Evolutionary conservation across 2,113 vertebrate genomes (phyloP).

Genomic region (Ranitomeya variabilis): DNA sequence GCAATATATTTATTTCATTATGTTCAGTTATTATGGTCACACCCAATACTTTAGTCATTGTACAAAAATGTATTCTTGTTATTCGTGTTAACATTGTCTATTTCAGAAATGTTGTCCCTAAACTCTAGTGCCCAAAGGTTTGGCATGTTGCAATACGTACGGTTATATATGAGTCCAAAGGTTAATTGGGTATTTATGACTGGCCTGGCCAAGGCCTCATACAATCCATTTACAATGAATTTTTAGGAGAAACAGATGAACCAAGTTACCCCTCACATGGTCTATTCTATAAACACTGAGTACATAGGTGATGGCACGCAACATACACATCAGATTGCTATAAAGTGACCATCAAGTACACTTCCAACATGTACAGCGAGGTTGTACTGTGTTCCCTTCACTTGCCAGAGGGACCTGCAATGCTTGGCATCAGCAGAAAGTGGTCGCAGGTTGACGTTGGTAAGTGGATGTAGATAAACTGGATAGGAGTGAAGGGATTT

Average conservation of each 20-base stretch:
- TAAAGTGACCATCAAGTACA: neutral
- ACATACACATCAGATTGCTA: neutral
- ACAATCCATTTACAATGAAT: neutral
- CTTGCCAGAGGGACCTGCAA: conserved; percentile 43
- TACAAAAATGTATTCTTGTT: neutral
- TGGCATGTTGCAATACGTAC: neutral
- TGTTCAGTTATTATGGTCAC: neutral
- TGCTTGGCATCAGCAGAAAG: conserved; percentile 19
- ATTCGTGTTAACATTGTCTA: neutral
- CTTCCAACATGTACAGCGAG: neutral
- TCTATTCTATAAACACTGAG: neutral
- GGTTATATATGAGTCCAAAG: neutral
- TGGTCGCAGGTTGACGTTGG: conserved; percentile 27
- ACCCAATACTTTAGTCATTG: neutral
- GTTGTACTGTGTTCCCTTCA: neutral
- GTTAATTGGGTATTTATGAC: neutral
- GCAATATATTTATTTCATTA: conserved; percentile 11
- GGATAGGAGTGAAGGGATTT: conserved; percentile 20
- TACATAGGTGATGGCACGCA: neutral
- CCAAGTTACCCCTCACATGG: neutral
- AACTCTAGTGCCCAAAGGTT: neutral
- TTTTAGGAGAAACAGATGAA: neutral
- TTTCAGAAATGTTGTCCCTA: neutral
- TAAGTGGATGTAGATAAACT: conserved; percentile 35
- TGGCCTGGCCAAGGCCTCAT: neutral